Evolutionary conservation across 37 sponge, comb jelly and placozoan species (phyloP).

Genomic region (Tethya wilhelma): DNA sequence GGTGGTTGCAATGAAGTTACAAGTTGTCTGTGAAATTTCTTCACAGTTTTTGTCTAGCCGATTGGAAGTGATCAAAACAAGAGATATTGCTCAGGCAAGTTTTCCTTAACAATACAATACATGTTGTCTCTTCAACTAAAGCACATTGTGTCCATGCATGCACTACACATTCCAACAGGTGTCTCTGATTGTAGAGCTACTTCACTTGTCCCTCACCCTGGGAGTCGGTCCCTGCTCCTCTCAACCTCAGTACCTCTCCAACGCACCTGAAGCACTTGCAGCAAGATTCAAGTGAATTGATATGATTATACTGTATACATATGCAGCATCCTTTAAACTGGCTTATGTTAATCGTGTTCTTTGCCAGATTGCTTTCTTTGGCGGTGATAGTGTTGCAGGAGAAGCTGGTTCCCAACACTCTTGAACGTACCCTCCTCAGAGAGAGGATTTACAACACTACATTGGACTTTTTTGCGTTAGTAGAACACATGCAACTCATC

Average conservation of each 20-base stretch:
- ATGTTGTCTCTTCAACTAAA: not conserved
- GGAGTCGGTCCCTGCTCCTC: slow-evolving; percentile 49
- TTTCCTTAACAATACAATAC: not conserved
- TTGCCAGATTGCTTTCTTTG: slow-evolving; percentile 42
- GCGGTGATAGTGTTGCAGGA: slow-evolving; percentile 34
- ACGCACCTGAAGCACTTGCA: slow-evolving; percentile 32
- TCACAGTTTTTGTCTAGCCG: slow-evolving; percentile 42
- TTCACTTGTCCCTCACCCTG: slow-evolving; percentile 54
- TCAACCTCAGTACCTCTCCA: slow-evolving; percentile 47
- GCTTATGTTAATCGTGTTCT: not conserved
- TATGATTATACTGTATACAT: too few relatives aligned
- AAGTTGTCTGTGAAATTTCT: not conserved
- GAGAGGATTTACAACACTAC: slow-evolving; percentile 77
- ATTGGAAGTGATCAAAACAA: slow-evolving; percentile 40
- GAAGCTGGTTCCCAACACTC: slow-evolving; percentile 28
- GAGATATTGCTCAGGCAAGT: slow-evolving; percentile 28
- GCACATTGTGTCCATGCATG: not conserved
- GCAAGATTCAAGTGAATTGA: slow-evolving; percentile 48
- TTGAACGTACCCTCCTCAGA: slow-evolving; percentile 66
- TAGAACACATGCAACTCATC: not conserved
- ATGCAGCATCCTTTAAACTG: too few relatives aligned
- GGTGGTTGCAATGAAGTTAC: not conserved
- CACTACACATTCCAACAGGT: slow-evolving; percentile 16
- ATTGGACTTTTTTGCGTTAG: slow-evolving; percentile 82
- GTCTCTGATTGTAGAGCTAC: slow-evolving; percentile 43